Conservation (phyloP, 2,113 vertebrate genomes). For the Empidonax alnorum region DNA sequence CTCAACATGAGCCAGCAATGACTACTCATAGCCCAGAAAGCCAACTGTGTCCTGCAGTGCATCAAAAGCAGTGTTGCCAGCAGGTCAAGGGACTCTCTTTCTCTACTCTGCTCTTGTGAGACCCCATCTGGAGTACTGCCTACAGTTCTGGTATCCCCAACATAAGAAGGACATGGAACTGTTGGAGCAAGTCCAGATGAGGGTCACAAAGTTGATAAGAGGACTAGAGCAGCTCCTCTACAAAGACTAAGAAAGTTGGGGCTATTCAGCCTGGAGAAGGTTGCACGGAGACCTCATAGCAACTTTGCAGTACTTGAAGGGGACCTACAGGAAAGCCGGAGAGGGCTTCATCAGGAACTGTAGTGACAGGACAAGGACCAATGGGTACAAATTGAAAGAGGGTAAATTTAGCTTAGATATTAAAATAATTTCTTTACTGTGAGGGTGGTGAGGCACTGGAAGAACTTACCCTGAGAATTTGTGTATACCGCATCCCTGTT, state of each 20-base stretch:
- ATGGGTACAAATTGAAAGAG: not conserved
- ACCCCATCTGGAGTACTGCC: not conserved
- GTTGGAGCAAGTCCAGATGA: not conserved
- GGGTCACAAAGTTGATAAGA: not conserved
- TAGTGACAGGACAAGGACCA: not conserved
- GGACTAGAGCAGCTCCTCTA: not conserved
- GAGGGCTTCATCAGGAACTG: not conserved
- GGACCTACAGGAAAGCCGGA: not conserved
- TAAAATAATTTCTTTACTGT: not conserved
- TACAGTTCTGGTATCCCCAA: not conserved
- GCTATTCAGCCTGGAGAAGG: not conserved
- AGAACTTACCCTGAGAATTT: not conserved
- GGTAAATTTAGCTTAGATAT: not conserved
- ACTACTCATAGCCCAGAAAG: not conserved
- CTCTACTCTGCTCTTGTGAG: not conserved
- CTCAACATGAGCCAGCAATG: not conserved
- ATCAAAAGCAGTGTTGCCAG: not conserved
- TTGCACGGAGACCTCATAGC: not conserved
- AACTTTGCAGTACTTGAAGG: not conserved
- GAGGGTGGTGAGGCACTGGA: not conserved
- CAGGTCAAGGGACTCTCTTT: not conserved
- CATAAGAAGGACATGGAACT: not conserved
- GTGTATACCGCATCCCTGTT: not conserved
- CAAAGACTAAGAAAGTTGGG: not conserved
- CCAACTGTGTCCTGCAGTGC: fast-evolving